phyloP scores from a whole-genome alignment of 2,797 vertebrate species.

The Steatocranus sp. region DNA sequence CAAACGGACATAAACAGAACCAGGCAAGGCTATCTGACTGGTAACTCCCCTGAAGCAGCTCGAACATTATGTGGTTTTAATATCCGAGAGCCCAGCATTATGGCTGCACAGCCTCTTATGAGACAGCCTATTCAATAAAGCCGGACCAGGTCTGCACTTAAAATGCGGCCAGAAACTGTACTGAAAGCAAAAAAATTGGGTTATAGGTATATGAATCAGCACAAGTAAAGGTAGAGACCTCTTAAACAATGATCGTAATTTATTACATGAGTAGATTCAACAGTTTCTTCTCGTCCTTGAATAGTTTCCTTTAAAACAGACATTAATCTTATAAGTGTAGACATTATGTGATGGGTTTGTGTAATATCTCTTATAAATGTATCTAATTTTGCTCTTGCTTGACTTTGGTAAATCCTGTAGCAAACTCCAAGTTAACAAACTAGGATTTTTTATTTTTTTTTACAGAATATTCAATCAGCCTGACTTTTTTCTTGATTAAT shows the following conservation, averaged over 20 bases:
- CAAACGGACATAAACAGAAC: conserved; percentile 54
- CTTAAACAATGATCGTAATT: background rate
- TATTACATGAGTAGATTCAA: background rate
- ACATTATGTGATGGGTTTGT: background rate
- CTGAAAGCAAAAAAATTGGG: background rate
- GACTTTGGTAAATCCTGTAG: background rate
- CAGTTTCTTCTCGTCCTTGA: background rate
- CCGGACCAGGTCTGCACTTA: conserved; percentile 3
- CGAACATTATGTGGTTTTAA: conserved; percentile 52
- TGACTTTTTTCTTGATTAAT: background rate
- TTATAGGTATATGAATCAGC: background rate
- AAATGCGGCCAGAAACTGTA: background rate
- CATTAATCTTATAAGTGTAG: background rate
- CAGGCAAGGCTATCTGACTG: conserved; percentile 45
- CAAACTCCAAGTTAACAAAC: background rate
- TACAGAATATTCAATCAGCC: background rate
- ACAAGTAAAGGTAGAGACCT: background rate
- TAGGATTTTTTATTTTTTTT: background rate
- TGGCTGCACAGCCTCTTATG: background rate
- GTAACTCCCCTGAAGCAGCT: conserved; percentile 27
- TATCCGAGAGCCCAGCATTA: conserved; percentile 33
- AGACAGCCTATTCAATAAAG: conserved; percentile 34
- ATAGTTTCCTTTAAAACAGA: background rate
- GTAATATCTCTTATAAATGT: background rate
- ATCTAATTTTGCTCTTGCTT: background rate